Conservation (phyloP, 2,113 vertebrate genomes). For the Oceanites oceanicus region DNA sequence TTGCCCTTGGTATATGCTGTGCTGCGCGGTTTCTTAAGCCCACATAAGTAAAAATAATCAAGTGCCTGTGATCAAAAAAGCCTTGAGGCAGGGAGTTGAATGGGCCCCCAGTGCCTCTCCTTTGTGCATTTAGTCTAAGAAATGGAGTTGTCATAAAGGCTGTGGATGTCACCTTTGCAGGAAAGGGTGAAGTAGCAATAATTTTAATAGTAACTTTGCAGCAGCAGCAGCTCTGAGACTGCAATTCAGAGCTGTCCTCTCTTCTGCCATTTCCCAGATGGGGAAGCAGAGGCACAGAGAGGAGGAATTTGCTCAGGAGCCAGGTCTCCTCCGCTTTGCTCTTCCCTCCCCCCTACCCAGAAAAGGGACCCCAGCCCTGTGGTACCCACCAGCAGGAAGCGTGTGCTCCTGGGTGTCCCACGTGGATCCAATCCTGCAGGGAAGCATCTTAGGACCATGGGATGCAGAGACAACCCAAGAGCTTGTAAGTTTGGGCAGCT, state of each 20-base stretch:
- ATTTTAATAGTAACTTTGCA: not conserved
- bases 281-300: not conserved
- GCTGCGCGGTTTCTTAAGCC: not conserved
- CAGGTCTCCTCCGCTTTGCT: not conserved
- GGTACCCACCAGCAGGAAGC: not conserved
- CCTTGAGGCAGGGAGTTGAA: not conserved
- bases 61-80: not conserved
- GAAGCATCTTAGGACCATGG: not conserved
- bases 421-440: not conserved
- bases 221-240: not conserved
- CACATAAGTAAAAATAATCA: not conserved
- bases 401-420: not conserved
- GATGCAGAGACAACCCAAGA: not conserved
- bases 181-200: not conserved
- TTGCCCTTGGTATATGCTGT: not conserved
- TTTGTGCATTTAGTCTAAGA: not conserved
- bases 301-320: not conserved
- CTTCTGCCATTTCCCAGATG: rapidly evolving
- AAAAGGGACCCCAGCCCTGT: not conserved
- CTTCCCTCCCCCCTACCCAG: not conserved
- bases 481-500: not conserved
- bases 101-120: not conserved
- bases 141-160: not conserved
- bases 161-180: not conserved
- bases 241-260: not conserved